phyloP scores from a whole-genome alignment of 1,140 invertebrate species.

The Drosophila fuyamai region DNA sequence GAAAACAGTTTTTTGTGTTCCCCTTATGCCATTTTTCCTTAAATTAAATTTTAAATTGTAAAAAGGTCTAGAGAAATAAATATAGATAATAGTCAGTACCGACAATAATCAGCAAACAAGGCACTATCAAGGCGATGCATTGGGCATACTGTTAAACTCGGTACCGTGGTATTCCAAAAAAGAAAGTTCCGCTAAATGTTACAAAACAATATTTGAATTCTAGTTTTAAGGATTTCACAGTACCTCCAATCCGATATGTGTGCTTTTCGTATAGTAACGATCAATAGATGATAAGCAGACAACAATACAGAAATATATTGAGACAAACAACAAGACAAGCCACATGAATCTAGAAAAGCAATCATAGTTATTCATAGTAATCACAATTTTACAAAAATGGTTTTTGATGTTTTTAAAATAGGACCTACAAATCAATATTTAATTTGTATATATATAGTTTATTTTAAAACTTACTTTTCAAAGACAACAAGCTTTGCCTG shows the following conservation, averaged over 20 bases:
- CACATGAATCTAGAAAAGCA: slow-evolving; percentile 60
- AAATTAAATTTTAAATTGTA: neutral
- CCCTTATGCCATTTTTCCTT: slow-evolving; percentile 40
- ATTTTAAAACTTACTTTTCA: slow-evolving; percentile 53
- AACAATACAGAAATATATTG: slow-evolving; percentile 63
- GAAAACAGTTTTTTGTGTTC: slow-evolving; percentile 42
- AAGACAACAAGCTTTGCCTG: slow-evolving; percentile 41
- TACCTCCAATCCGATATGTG: slow-evolving; percentile 88
- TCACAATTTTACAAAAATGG: neutral
- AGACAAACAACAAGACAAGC: slow-evolving; percentile 55
- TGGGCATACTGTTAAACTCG: slow-evolving; percentile 86
- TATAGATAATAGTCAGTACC: slow-evolving; percentile 63
- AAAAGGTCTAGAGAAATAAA: neutral
- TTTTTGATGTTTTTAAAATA: too few relatives aligned
- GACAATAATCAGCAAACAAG: slow-evolving; percentile 84
- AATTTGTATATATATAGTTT: too few relatives aligned
- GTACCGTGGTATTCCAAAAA: slow-evolving; percentile 89
- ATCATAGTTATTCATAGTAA: neutral
- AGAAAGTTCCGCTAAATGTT: slow-evolving; percentile 86
- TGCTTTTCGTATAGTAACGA: slow-evolving; percentile 81
- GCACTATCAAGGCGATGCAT: slow-evolving; percentile 84
- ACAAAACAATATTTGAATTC: too few relatives aligned
- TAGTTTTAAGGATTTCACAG: neutral
- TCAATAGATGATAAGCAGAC: slow-evolving; percentile 68
- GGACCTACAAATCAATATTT: too few relatives aligned